Base-by-base conservation (phyloP, 2,113 vertebrate species). In the Apteryx mantelli region DNA sequence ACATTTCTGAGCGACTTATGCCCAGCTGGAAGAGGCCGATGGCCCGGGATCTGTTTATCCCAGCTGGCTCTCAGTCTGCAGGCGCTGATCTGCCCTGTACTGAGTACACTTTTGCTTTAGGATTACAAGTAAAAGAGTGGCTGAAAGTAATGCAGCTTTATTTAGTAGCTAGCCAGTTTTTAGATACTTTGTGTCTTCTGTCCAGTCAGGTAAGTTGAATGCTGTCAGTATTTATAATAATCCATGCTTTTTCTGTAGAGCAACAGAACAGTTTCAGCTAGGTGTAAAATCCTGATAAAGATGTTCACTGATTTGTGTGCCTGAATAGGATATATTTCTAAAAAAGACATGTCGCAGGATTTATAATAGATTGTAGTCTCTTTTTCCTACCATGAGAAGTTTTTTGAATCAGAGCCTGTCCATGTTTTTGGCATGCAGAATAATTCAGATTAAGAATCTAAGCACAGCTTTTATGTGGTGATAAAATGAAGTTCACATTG, bases 201-300 rank as follows among this genome's bases (percentile, higher is more conserved):
- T 63, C n/a, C 89, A 94, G 91, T 95, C 93, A 95, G 60, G 74
- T 86, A 85, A 30, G 95, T 91, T 32, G 36, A 70, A 93, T 86
- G 40, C 64, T 82, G 17, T 50, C 78, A 38, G 34, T 71, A 46
- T 64, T 56, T 82, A 24, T 56, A 75, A 71, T 65, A 74, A 40
- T 44, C 38, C 32, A 26, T 52, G 68, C 40, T 91, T 68, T 48
- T 20, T 56, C 61, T 9, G 1, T 56, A 71, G 40, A 63, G 48
- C 55, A 77, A 73, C 17, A 53, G 42, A 68, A 61, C 30, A 55
- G 25, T 91, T 71, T 88, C 53, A 86, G 75, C 69, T 82, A 61
- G 9, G 32, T 58, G 16, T 46, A 38, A 53, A 52, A 71, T 32
- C 34, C 32, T 25, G 40, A 55, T 56, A 21, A 24, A 81, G 36